These are phyloP conservation scores for Galeruca laticollis DNA, from an alignment of 2,888 invertebrate species.

Conservation along the genomic window DNA sequence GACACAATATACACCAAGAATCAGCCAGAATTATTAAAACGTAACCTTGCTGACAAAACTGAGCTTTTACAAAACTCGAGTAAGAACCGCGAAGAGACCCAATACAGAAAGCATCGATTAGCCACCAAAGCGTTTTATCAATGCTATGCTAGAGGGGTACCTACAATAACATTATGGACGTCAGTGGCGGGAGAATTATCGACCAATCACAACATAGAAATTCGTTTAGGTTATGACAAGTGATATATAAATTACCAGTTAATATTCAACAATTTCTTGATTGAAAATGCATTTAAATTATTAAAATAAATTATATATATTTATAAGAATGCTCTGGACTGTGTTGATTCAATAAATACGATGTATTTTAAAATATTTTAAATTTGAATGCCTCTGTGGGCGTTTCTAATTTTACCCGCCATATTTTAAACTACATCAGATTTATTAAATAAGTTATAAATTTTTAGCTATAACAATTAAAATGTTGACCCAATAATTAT, in stretches of 20 bases:
- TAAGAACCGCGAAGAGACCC: conserved; percentile 46
- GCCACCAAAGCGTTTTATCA: conserved; percentile 60
- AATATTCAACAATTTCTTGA: conserved; percentile 5
- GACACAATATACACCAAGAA: conserved; percentile 44
- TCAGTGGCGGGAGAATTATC: conserved; percentile 58
- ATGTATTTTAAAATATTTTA: neutral
- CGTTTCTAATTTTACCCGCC: neutral
- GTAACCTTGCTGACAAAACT: conserved; percentile 55
- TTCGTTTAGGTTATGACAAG: conserved; percentile 44
- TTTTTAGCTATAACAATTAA: neutral
- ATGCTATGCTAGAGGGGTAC: conserved; percentile 63
- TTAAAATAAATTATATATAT: neutral
- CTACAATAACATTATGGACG: conserved; percentile 60
- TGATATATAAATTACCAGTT: conserved; percentile 20
- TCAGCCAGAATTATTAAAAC: conserved; percentile 45
- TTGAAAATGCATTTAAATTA: neutral
- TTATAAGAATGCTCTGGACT: neutral
- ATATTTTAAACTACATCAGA: neutral
- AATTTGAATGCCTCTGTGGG: conserved; percentile 3
- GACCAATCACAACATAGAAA: conserved; percentile 53
- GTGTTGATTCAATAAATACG: neutral
- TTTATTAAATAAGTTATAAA: neutral
- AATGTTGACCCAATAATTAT: neutral
- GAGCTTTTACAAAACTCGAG: conserved; percentile 45
- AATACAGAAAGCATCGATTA: conserved; percentile 59